These are phyloP conservation scores for Ischnus inquisitorius DNA, from an alignment of 2,888 invertebrate genomes.

Conservation along the genomic window DNA sequence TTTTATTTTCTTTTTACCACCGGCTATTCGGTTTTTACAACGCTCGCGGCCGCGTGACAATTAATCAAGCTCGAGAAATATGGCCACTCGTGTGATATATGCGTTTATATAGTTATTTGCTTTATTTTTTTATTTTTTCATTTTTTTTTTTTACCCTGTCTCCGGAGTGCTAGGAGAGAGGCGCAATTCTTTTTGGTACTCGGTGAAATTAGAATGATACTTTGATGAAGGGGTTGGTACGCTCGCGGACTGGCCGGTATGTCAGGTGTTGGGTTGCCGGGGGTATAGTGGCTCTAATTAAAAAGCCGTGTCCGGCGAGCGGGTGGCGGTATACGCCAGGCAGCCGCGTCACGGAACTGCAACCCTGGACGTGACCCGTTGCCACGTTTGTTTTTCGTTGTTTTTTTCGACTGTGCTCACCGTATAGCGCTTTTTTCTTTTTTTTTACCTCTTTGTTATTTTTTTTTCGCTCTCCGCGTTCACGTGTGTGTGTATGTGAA, in stretches of 20 bases:
- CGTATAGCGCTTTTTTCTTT: conserved; percentile 68
- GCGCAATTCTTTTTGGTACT: conserved; percentile 80
- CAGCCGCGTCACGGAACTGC: conserved; percentile 68
- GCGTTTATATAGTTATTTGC: conserved; percentile 57
- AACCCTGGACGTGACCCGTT: conserved; percentile 68
- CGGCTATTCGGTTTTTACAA: conserved; percentile 12
- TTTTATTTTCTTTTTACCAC: not conserved
- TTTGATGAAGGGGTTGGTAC: conserved; percentile 83
- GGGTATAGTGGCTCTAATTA: conserved; percentile 83
- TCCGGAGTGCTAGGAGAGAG: conserved; percentile 8
- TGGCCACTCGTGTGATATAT: conserved; percentile 44
- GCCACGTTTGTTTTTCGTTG: conserved; percentile 65
- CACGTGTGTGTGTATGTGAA: conserved; percentile 12
- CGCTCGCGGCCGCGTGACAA: conserved; percentile 21
- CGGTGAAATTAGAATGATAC: conserved; percentile 84
- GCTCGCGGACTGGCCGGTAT: conserved; percentile 77
- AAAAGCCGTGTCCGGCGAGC: conserved; percentile 84
- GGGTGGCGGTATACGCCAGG: conserved; percentile 50
- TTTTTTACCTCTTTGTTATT: conserved; percentile 68
- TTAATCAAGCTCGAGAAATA: conserved; percentile 46
- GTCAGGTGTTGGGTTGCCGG: conserved; percentile 83
- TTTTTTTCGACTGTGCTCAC: conserved; percentile 64
- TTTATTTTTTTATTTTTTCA: conserved; percentile 29
- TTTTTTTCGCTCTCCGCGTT: conserved; percentile 68
- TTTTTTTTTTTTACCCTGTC: conserved; percentile 38